A percentile compares a stretch with the other conserved stretches of the same genome.
phyloP scores from a whole-genome alignment of 2,113 vertebrate species.

The Tympanuchus pallidicinctus region DNA sequence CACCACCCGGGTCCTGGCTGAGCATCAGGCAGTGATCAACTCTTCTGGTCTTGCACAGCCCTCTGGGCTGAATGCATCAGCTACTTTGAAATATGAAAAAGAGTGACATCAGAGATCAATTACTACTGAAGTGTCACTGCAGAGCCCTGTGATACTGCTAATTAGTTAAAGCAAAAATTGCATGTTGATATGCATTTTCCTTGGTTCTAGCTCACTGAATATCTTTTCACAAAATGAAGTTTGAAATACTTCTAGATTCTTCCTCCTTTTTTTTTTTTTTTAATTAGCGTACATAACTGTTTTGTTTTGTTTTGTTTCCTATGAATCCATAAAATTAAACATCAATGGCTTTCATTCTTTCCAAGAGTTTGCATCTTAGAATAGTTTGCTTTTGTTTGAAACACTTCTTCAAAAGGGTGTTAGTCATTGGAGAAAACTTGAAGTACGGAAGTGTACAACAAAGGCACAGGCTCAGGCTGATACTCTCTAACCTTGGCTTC shows the following conservation, averaged over 20 bases:
- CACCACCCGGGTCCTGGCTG: neutral
- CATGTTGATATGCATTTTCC: neutral
- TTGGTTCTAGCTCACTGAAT: neutral
- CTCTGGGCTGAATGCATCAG: neutral
- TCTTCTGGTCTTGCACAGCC: neutral
- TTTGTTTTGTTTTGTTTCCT: neutral
- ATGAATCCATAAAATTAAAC: neutral
- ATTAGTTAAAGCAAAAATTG: constrained; percentile 38
- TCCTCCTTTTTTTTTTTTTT: neutral
- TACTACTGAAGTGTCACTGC: constrained; percentile 21
- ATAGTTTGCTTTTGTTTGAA: constrained; percentile 9
- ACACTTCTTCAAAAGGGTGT: neutral
- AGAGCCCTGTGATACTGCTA: constrained; percentile 24
- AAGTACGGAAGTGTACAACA: neutral
- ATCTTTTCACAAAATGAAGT: neutral
- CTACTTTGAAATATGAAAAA: neutral
- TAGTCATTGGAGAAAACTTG: constrained; percentile 23
- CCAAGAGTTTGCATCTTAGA: neutral
- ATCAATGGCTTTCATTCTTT: neutral
- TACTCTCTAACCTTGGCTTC: neutral
- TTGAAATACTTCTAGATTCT: neutral
- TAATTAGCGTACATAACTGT: neutral
- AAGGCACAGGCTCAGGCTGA: neutral
- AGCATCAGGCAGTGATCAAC: neutral
- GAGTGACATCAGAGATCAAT: constrained; percentile 35